Evolutionary conservation across 2,113 vertebrate genomes (phyloP), one percentile per base, ranked within the genome.

Genomic region (Steatornis caripensis): DNA sequence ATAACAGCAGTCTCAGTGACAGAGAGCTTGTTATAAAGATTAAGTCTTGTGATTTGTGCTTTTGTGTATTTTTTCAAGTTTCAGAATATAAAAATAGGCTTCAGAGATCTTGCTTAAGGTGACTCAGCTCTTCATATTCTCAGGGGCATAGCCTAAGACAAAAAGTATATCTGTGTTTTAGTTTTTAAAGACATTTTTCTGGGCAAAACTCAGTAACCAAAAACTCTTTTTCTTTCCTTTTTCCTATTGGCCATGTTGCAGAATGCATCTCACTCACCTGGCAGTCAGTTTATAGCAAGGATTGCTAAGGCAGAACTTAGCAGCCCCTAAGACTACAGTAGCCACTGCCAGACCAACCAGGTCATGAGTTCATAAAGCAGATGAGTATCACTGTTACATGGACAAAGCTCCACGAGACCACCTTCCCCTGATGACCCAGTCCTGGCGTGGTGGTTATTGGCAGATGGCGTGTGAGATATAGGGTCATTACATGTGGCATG

Each of bases 1-100:
- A 54, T 86, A 87, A 71, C 53, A 84, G 46, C 34, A 89, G 57
- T 80, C 36, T 82, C 57, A n/a, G 8, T 81, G 80, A 87, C 87
- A 89, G 70, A 87, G 69, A 84, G 17, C 76, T 76, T 65, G 14
- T 58, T 96, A 91, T 53, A 94, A 80, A 82, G 75, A 92, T 82
- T 86, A 77, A 53, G 75, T 92, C 77, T 69, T 80, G 62, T 53
- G 27, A 71, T 61, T 93, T 94, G 43, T 9, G 32, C 64, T 64
- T 88, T 95, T 93, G 51, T 64, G 51, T 85, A 83, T 91, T 93
- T 97, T 96, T 94, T 79, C 20, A 48, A 90, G 69, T 93, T 95
- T 92, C 46, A 69, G 19, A 34, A 48, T 93, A 54, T 84, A 90
- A 75, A 72, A 95, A 95, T 96, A 97, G 93, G 78, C 34, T 57